Conservation (phyloP, 1,140 invertebrate genomes). For the Drosophila azteca region DNA sequence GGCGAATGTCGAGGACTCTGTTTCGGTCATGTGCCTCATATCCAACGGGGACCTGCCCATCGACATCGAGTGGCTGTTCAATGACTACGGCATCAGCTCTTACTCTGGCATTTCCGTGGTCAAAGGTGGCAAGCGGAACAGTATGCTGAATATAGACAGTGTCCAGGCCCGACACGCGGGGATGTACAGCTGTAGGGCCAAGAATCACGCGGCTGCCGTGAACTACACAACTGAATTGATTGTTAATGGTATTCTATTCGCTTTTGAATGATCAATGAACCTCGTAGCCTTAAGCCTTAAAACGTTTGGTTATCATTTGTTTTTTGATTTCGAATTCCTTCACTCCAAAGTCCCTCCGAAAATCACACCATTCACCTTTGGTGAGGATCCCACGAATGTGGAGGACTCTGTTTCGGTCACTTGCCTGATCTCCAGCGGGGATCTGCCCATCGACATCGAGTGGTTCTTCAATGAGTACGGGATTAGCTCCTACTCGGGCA, state of each 20-base stretch:
- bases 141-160: conserved; percentile 89
- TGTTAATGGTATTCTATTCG: conserved; percentile 88
- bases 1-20: conserved; percentile 90
- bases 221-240: conserved; percentile 87
- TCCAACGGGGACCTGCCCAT: conserved; percentile 90
- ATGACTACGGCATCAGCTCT: conserved; percentile 85
- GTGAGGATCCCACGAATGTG: conserved; percentile 91
- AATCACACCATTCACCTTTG: conserved; percentile 91
- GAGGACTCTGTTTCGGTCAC: conserved; percentile 90
- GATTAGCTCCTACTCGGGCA: conserved; percentile 87
- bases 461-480: conserved; percentile 91
- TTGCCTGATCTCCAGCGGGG: conserved; percentile 91
- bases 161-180: conserved; percentile 88
- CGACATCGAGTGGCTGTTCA: conserved; percentile 90
- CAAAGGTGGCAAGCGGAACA: conserved; percentile 86
- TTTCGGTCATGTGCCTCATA: conserved; percentile 90
- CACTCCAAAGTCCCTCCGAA: conserved; percentile 87
- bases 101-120: conserved; percentile 84
- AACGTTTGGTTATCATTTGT: conserved; percentile 5
- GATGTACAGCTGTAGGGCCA: conserved; percentile 88
- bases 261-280: too few species aligned
- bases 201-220: conserved; percentile 90
- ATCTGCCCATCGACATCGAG: conserved; percentile 89
- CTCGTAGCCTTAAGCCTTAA: conserved; percentile 18
- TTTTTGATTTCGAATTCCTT: conserved; percentile 10